Base-by-base conservation (phyloP, 2,888 invertebrate species). In the Morpho helenor region DNA sequence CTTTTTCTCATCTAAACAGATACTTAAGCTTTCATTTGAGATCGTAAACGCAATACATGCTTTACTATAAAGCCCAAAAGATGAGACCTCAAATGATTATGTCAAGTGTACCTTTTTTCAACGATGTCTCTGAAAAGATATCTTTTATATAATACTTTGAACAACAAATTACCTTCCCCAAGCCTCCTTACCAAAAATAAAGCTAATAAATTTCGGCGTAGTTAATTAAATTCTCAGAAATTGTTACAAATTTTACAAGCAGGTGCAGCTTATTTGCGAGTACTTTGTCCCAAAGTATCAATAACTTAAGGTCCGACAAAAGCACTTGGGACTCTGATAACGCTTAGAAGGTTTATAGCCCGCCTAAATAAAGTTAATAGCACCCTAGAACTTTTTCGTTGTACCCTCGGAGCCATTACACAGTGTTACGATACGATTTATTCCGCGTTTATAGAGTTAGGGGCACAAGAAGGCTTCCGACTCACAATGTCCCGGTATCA, bases 361-460 rank as follows among this genome's bases (percentile, higher is more conserved):
- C 79, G 77, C 87, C 87, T 87, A 87, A 88, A 88, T 87, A 87
- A 88, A 84, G 79, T 88, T 88, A 86, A 88, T 88, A 83, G 87
- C 85, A 74, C 77, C 76, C 76, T 69, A 76, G 79, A 85, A 88
- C 82, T 87, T 87, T 87, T 87, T 85, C 86, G 80, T 74, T 79
- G 82, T 81, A 80, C 84, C 87, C 81, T 78, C 77, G 80, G 77
- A 76, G 81, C 84, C 81, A 85, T 88, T 87, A 88, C 79, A 77
- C 71, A 80, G 79, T 77, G 81, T 81, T 77, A 81, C 80, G 79
- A 77, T 76, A 80, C 84, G 87, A 87, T 88, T 88, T 88, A 88
- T 87, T 78, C 72, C 73, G 68, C 79, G 78, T 87, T 86, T 83
- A 86, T 82, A 82, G 84, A 84, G 80, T 83, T 82, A 75, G 71